A percentile compares a stretch with the other conserved stretches of the same genome.
These are phyloP conservation scores for Alosa alosa DNA, from an alignment of 2,113 vertebrate genomes.

Conservation along the genomic window DNA sequence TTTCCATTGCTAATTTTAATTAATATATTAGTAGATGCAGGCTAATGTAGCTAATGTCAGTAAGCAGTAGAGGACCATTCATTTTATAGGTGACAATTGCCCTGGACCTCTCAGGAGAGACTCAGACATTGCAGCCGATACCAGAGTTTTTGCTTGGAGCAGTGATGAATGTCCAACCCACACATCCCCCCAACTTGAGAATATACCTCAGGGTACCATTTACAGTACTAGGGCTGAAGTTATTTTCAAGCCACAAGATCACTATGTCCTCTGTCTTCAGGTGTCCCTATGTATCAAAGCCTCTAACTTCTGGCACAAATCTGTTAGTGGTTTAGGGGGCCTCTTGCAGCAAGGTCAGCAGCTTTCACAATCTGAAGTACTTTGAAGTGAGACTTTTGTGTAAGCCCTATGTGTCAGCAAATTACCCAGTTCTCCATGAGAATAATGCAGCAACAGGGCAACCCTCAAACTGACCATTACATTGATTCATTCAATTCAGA, in stretches of 20 bases:
- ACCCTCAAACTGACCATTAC: background rate
- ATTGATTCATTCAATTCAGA: too few relatives aligned
- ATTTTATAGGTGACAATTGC: background rate
- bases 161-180: background rate
- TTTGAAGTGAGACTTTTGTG: too few relatives aligned
- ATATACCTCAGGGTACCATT: background rate
- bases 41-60: background rate
- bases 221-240: background rate
- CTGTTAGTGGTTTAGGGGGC: background rate
- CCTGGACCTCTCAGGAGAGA: too few relatives aligned
- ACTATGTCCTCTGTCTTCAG: background rate
- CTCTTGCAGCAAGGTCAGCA: background rate
- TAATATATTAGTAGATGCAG: too few relatives aligned
- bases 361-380: too few relatives aligned
- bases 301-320: background rate
- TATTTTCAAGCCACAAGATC: background rate
- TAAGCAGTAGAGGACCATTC: background rate
- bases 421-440: background rate
- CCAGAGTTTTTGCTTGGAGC: background rate
- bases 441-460: background rate
- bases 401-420: too few relatives aligned
- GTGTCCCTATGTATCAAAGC: too few relatives aligned
- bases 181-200: background rate
- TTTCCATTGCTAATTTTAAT: too few relatives aligned
- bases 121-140: background rate